Evolutionary conservation across 2,888 invertebrate genomes (phyloP).

Genomic region (Drosophila paucipuncta): DNA sequence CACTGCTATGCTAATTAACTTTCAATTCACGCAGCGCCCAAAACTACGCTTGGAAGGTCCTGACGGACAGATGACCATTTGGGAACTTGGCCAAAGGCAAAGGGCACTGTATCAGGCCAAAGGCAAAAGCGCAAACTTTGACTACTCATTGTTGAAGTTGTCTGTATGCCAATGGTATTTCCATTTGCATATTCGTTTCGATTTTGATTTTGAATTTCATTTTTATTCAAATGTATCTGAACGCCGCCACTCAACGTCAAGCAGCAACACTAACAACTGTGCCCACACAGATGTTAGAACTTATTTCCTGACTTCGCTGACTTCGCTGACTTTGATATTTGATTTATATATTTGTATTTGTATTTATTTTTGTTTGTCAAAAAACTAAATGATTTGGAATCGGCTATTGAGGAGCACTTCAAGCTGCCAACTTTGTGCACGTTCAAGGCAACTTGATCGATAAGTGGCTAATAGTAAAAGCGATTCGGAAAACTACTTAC

Average conservation of each 20-base stretch:
- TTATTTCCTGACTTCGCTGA: constrained; percentile 14
- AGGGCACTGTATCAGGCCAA: constrained; percentile 5
- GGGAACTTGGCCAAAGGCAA: background rate
- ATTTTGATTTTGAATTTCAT: constrained; percentile 26
- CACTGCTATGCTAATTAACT: constrained; percentile 52
- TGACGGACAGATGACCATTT: background rate
- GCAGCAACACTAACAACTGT: background rate
- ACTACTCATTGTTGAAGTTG: constrained; percentile 23
- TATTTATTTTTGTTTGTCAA: constrained; percentile 17
- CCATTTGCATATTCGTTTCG: constrained; percentile 11
- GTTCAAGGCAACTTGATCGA: constrained; percentile 55
- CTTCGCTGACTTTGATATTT: constrained; percentile 17
- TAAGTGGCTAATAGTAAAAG: constrained; percentile 62
- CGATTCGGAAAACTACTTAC: constrained; percentile 70
- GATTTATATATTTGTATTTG: constrained; percentile 4
- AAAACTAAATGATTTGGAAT: constrained; percentile 26
- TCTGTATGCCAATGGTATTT: constrained; percentile 16
- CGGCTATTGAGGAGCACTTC: constrained; percentile 38
- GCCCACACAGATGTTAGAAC: constrained; percentile 16
- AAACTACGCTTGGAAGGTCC: background rate
- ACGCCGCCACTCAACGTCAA: constrained; percentile 11
- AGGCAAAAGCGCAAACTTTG: constrained; percentile 14
- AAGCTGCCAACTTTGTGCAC: constrained; percentile 35
- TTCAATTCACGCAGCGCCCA: constrained; percentile 33
- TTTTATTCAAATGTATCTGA: constrained; percentile 39